phyloP scores from a whole-genome alignment of 2,888 invertebrate genomes.

The Drosophila kuntzei region DNA sequence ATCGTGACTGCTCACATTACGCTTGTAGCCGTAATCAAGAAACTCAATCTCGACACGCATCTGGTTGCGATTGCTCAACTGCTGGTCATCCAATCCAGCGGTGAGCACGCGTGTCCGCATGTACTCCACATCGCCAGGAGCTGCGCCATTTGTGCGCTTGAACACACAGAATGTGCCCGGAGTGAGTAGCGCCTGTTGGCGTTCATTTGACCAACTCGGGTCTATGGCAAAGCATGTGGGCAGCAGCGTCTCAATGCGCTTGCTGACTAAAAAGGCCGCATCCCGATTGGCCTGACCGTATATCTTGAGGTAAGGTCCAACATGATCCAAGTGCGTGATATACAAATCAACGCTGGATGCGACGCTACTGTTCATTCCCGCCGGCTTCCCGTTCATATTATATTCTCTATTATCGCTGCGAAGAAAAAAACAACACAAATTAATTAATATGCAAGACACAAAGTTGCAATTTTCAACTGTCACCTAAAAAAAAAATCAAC shows the following conservation, averaged over 20 bases:
- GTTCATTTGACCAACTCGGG: constrained; percentile 72
- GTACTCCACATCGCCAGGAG: constrained; percentile 78
- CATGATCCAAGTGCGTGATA: constrained; percentile 87
- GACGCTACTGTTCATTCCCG: constrained; percentile 32
- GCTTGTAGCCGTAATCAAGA: constrained; percentile 90
- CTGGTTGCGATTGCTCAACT: constrained; percentile 81
- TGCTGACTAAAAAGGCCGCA: constrained; percentile 78
- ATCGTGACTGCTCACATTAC: constrained; percentile 87
- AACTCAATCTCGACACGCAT: constrained; percentile 89
- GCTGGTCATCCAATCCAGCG: constrained; percentile 51
- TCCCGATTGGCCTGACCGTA: constrained; percentile 88
- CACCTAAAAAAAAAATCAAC: constrained; percentile 2
- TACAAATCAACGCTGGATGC: constrained; percentile 56
- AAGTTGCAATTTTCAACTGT: constrained; percentile 5
- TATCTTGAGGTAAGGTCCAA: constrained; percentile 89
- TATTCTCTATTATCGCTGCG: constrained; percentile 51
- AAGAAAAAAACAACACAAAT: background rate
- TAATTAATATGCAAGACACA: constrained; percentile 48
- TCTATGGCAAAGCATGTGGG: constrained; percentile 80
- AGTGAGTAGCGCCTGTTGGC: constrained; percentile 74
- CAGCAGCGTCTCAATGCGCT: constrained; percentile 77
- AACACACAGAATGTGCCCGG: constrained; percentile 80
- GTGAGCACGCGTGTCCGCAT: constrained; percentile 85
- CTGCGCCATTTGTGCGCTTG: constrained; percentile 84
- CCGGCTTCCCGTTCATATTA: constrained; percentile 63